Conservation (phyloP, 2,888 invertebrate genomes). For the Parnassius glacialis region DNA sequence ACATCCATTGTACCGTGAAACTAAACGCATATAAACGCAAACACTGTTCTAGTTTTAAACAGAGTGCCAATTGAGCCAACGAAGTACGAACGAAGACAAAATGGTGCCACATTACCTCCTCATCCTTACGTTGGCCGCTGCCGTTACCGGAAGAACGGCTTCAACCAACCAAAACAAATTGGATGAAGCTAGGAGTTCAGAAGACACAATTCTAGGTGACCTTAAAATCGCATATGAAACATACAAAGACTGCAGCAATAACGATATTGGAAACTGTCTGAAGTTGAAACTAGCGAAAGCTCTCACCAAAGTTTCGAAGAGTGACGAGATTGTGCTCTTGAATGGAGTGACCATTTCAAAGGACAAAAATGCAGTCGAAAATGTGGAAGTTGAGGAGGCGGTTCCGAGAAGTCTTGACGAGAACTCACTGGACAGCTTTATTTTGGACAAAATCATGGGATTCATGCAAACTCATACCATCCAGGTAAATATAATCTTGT, state of each 20-base stretch:
- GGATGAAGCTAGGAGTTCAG: conserved; percentile 66
- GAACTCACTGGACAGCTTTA: conserved; percentile 86
- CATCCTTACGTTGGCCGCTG: conserved; percentile 76
- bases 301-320: conserved; percentile 86
- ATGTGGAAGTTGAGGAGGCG: conserved; percentile 84
- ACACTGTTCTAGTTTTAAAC: conserved; percentile 64
- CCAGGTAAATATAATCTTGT: conserved; percentile 77
- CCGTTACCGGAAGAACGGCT: conserved; percentile 77
- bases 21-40: conserved; percentile 76
- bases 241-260: conserved; percentile 89
- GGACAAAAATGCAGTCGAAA: conserved; percentile 75
- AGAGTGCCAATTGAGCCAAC: conserved; percentile 69
- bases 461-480: conserved; percentile 90
- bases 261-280: conserved; percentile 86
- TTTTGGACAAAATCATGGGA: conserved; percentile 86
- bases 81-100: conserved; percentile 64
- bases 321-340: conserved; percentile 84
- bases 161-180: conserved; percentile 70
- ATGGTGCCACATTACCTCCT: conserved; percentile 83
- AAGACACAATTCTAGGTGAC: conserved; percentile 82
- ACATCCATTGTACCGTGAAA: conserved; percentile 72
- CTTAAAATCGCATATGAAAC: conserved; percentile 87
- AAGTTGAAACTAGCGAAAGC: conserved; percentile 90
- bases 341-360: conserved; percentile 89
- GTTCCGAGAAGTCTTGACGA: conserved; percentile 88